These are phyloP conservation scores for Onthophagus sagittarius DNA, from an alignment of 2,888 invertebrate species.

Conservation along the genomic window DNA sequence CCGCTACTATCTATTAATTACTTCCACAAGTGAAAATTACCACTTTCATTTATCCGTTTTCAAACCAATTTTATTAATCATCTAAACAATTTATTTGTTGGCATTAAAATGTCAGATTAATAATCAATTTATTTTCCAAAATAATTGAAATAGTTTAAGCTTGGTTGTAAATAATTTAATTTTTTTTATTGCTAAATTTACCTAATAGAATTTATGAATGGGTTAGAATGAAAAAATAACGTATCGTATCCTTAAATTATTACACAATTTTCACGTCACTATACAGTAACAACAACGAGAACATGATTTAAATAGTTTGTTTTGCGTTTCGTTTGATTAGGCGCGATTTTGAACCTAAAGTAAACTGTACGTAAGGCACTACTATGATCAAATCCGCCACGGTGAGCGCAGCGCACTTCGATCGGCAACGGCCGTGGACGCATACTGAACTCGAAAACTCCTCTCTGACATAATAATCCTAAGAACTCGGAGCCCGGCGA, in stretches of 20 bases:
- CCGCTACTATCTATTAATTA: not conserved
- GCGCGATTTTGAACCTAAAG: not conserved
- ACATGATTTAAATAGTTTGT: not conserved
- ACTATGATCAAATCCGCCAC: not conserved
- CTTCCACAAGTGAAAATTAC: not conserved
- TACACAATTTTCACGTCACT: not conserved
- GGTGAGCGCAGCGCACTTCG: not conserved
- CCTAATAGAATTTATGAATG: not conserved
- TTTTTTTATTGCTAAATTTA: not conserved
- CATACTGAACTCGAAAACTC: not conserved
- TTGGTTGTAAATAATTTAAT: not conserved
- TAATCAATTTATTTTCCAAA: not conserved
- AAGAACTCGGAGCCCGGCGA: not conserved
- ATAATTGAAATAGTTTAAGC: not conserved
- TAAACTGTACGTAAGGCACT: not conserved
- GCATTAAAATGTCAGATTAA: no score
- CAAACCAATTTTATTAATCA: no score
- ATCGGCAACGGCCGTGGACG: not conserved
- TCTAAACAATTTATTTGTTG: no score
- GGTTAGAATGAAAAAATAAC: no score
- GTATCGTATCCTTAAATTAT: not conserved
- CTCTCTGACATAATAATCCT: not conserved
- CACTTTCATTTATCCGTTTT: not conserved
- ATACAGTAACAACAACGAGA: not conserved
- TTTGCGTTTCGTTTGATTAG: not conserved